Percentiles rank a stretch among this genome's conserved stretches.
Evolutionary conservation across 2,113 vertebrate genomes (phyloP).

Genomic region (Trogon surrucura): DNA sequence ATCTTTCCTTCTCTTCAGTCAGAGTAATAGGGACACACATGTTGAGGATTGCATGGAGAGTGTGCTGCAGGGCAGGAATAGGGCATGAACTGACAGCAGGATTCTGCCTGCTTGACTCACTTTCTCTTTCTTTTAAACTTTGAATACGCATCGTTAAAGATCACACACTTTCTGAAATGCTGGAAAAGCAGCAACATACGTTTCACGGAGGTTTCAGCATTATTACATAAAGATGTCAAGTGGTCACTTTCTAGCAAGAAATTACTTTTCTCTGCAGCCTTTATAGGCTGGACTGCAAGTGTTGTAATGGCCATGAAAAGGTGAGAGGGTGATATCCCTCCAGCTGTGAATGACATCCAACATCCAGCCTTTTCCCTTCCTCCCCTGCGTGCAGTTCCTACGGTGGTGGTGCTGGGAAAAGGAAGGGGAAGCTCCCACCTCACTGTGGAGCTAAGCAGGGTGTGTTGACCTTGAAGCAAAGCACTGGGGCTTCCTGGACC

Average conservation of each 20-base stretch:
- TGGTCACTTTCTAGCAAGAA: not conserved
- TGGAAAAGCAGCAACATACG: fast-evolving
- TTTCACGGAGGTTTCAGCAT: not conserved
- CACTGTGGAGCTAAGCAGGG: not conserved
- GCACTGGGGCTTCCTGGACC: not conserved
- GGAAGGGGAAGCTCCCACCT: not conserved
- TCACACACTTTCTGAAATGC: not conserved
- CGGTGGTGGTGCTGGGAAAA: not conserved
- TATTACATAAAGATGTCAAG: not conserved
- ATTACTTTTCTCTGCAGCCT: not conserved
- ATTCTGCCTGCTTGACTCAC: not conserved
- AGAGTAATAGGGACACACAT: not conserved
- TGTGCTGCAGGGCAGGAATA: not conserved
- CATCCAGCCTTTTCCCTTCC: not conserved
- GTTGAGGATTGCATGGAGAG: not conserved
- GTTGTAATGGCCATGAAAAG: not conserved
- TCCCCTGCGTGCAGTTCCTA: not conserved
- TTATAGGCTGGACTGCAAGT: not conserved
- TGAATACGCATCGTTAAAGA: not conserved
- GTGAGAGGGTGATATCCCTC: not conserved
- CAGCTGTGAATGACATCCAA: not conserved
- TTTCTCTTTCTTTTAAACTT: not conserved
- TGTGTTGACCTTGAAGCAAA: not conserved
- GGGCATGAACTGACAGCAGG: not conserved
- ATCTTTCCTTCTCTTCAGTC: not conserved